phyloP scores from a whole-genome alignment of 2,888 invertebrate genomes.

The Acronicta aceris region DNA sequence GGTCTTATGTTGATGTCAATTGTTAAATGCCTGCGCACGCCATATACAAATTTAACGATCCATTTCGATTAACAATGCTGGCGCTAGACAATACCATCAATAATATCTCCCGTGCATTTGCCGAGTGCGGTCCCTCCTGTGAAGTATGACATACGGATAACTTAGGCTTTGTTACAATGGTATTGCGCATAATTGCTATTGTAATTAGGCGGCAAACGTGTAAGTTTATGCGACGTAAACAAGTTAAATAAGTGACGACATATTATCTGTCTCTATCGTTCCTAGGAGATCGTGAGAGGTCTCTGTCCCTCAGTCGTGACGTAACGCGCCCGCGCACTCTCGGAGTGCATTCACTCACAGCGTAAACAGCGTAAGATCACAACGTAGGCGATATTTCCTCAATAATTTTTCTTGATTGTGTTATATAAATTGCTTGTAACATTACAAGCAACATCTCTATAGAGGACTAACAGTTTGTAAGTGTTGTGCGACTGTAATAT shows the following conservation, averaged over 20 bases:
- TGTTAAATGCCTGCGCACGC: constrained; percentile 53
- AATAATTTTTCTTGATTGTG: constrained; percentile 26
- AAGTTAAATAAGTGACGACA: constrained; percentile 64
- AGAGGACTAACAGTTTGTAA: constrained; percentile 26
- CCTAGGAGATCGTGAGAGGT: constrained; percentile 44
- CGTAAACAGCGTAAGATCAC: constrained; percentile 76
- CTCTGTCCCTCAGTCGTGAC: constrained; percentile 70
- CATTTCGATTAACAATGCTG: constrained; percentile 64
- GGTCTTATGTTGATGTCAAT: constrained; percentile 49
- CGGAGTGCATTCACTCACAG: constrained; percentile 82
- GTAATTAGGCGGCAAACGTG: constrained; percentile 64
- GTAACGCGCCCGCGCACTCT: constrained; percentile 70
- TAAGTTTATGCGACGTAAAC: constrained; percentile 65
- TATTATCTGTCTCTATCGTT: constrained; percentile 62
- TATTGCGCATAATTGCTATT: constrained; percentile 69
- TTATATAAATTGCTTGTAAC: constrained; percentile 25
- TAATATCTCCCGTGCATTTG: constrained; percentile 54
- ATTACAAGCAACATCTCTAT: constrained; percentile 9
- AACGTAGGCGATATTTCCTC: constrained; percentile 58
- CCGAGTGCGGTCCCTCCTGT: constrained; percentile 52
- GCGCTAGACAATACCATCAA: constrained; percentile 57
- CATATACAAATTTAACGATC: constrained; percentile 65
- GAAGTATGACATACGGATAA: constrained; percentile 45
- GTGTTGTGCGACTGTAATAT: constrained; percentile 55
- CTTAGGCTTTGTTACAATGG: constrained; percentile 45